Evolutionary conservation across 2,113 vertebrate species (phyloP).

Genomic region (Hucho hucho): DNA sequence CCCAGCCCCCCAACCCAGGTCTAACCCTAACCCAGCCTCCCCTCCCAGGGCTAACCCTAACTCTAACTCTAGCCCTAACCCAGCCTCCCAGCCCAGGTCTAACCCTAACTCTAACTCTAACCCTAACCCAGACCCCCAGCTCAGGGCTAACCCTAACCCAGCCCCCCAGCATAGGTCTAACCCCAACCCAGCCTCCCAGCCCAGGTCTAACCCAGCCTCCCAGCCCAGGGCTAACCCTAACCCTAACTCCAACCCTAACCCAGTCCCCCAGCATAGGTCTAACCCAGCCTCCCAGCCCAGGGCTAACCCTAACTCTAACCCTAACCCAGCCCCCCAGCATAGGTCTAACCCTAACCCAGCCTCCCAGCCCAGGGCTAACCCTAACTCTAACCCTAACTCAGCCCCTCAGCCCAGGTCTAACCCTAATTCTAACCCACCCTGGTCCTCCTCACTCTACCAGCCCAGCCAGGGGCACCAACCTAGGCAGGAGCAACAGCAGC

Average conservation of each 20-base stretch:
- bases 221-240: slow-evolving; percentile 27
- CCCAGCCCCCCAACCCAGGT: slow-evolving; percentile 53
- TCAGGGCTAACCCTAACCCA: slow-evolving; percentile 7
- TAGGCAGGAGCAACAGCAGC: slow-evolving; percentile 58
- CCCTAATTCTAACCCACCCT: neutral
- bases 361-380: slow-evolving; percentile 54
- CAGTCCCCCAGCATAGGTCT: no score
- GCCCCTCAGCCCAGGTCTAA: slow-evolving; percentile 43
- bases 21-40: slow-evolving; percentile 68
- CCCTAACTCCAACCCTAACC: no score
- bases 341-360: slow-evolving; percentile 38
- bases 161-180: slow-evolving; percentile 46
- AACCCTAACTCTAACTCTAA: neutral
- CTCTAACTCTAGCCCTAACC: slow-evolving; percentile 44
- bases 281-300: slow-evolving; percentile 23
- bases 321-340: slow-evolving; percentile 49
- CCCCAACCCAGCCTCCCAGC: neutral
- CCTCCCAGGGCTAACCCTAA: slow-evolving; percentile 58
- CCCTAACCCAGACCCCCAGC: slow-evolving; percentile 51
- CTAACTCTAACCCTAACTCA: slow-evolving; percentile 49
- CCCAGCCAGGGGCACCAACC: slow-evolving; percentile 39
- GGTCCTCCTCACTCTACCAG: slow-evolving; percentile 59
- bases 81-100: slow-evolving; percentile 51
- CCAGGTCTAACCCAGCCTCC: slow-evolving; percentile 46
- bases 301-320: neutral